Base-by-base conservation (phyloP, 1,140 invertebrate genomes). In the Maconellicoccus hirsutus region DNA sequence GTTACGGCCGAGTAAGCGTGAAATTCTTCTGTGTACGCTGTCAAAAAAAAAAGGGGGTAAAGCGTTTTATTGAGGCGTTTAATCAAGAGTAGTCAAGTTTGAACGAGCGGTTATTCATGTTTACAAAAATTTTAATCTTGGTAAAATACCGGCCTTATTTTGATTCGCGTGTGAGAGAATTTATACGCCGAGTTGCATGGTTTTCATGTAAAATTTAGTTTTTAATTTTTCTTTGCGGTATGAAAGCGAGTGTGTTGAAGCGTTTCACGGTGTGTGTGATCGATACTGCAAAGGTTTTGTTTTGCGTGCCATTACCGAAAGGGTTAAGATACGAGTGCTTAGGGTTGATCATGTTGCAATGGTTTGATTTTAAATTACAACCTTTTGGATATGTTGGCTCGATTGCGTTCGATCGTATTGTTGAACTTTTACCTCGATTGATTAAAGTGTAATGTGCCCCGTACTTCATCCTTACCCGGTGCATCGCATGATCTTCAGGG, bases 111-210 rank as follows among this genome's bases (percentile, higher is more conserved):
- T 52, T 52, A 52, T 52, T 52, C 42, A 52, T 52, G 42, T 52
- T 52, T 52, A 52, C 42, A 52, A 52, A 52, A 52, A 52, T 52
- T 52, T 52, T 52, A 52, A 52, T 52, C 42, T 52, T 52, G 42
- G 42, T 52, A 16, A 52, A 52, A 52, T 52, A 52, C 42, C 6
- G 6, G 42, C 42, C 42, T 52, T 52, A 52, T 52, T 52, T 52
- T 52, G 42, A 52, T 52, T 52, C 42, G 42, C 42, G 42, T 52
- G 42, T 52, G 42, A 52, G 42, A 52, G 42, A 52, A 52, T 52
- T 52, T 52, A 52, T 19, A 52, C 12, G 42, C 42, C 42, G 42
- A 52, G 42, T 52, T 52, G 42, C 42, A 19, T 19, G 42, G 42
- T 52, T 52, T 52, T 52, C 42, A 52, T 52, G 42, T 52, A 52